Evolutionary conservation across 2,113 vertebrate genomes (phyloP).

Genomic region (Nanorana parkeri): DNA sequence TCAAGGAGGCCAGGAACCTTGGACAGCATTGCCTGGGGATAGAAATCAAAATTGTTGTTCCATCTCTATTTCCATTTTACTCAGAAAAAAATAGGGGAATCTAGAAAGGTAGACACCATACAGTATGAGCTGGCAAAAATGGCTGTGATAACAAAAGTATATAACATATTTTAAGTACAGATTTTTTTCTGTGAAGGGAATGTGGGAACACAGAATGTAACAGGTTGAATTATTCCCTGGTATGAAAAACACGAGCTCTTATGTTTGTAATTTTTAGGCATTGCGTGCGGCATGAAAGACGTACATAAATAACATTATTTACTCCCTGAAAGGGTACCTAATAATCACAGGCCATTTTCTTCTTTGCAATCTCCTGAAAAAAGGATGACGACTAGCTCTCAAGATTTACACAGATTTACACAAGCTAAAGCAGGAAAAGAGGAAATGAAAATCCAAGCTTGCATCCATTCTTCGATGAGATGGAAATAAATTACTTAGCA

Average conservation of each 20-base stretch:
- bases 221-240: not conserved
- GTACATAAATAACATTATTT: constrained; percentile 15
- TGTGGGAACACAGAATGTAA: not conserved
- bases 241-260: too few species aligned
- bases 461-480: not conserved
- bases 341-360: constrained; percentile 9
- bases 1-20: too few species aligned
- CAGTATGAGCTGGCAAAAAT: too few species aligned
- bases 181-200: not conserved
- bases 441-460: not conserved
- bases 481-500: not conserved
- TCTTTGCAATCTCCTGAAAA: not conserved
- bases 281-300: not conserved
- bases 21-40: too few species aligned
- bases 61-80: too few species aligned
- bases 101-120: too few species aligned
- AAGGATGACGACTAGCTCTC: not conserved
- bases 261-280: too few species aligned
- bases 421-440: not conserved
- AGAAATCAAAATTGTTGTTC: too few species aligned
- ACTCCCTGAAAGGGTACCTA: not conserved
- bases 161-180: too few species aligned
- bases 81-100: too few species aligned
- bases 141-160: too few species aligned
- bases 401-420: constrained; percentile 18